Evolutionary conservation across 2,797 vertebrate species (phyloP), one percentile per base, ranked within the genome.

Genomic region (Gallinago solitaria): DNA sequence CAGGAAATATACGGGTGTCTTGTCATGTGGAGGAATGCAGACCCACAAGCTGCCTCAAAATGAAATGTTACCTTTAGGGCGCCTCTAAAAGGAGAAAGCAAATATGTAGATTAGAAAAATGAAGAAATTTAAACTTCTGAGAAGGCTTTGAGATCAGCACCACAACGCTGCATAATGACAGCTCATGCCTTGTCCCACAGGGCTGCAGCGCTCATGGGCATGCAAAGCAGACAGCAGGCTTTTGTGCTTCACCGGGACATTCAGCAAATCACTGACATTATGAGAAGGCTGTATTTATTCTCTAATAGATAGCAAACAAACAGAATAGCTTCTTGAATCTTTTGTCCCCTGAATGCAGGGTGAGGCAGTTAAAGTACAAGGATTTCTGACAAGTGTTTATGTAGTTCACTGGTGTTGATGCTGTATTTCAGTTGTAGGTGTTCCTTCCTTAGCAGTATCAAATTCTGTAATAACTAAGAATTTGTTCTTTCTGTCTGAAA

Each of bases 261-360:
- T 77, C 67, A 85, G 51, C 63, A 90, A 79, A 94, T 86, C 35
- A 83, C 51, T 1, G 9, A 30, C 54, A 51, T 86, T 81, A 63
- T 59, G 41, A 94, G 77, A 79, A 90, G 51, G 37, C 63, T 84
- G 24, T 63, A 20, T 80, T 96, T 32, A 17, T 92, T 87, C 64
- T 84, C 54, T 86, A 88, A 92, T 69, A 83, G n/a, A 64, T 79
- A 61, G 28, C 28, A 89, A 78, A 80, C 53, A 92, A 91, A 63
- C 69, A 78, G 67, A 96, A 93, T 43, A 76, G 77, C 80, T 94
- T 91, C 70, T 91, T 93, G 47, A 94, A 28, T 95, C 80, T 85
- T 90, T 94, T 94, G 84, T 91, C 63, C 63, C 37, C 15, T 84
- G 90, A 96, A 81, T 90, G 60, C 74, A 77, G 65, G 87, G 65